A percentile compares a stretch with the other conserved stretches of the same genome.
Conservation (phyloP, 2,797 vertebrate genomes). For the Channa striata region DNA sequence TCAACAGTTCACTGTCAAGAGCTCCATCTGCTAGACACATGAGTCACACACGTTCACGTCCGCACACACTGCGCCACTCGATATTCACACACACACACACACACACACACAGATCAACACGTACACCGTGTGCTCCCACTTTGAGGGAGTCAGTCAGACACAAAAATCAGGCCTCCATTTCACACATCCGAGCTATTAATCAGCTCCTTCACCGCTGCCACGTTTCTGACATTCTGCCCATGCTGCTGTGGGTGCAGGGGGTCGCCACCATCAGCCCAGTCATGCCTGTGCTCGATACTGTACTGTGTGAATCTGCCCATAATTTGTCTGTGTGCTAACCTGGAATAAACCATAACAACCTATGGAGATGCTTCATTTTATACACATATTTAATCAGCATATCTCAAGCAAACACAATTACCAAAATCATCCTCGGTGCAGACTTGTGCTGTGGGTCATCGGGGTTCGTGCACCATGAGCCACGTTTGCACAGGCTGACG, state of each 20-base stretch:
- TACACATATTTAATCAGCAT: neutral
- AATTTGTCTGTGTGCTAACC: neutral
- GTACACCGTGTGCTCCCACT: constrained; percentile 13
- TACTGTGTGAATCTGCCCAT: constrained; percentile 3
- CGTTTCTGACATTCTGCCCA: constrained; percentile 52
- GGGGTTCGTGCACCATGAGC: neutral
- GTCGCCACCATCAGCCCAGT: constrained; percentile 4
- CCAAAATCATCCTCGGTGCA: neutral
- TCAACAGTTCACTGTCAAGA: constrained; percentile 59
- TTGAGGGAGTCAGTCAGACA: constrained; percentile 44
- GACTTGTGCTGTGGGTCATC: no score
- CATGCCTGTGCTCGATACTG: constrained; percentile 9
- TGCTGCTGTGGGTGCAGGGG: constrained; percentile 37
- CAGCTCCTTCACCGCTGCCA: constrained; percentile 45
- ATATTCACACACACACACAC: constrained; percentile 30
- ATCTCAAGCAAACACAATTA: no score
- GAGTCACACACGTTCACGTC: constrained; percentile 28
- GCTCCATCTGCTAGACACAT: constrained; percentile 68
- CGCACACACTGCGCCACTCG: constrained; percentile 9
- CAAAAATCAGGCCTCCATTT: constrained; percentile 33
- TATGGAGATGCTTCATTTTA: neutral
- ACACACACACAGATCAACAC: constrained; percentile 33
- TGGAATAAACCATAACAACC: neutral
- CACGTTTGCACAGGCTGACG: neutral
- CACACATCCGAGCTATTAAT: constrained; percentile 57